Base-by-base conservation (phyloP, 2,888 invertebrate species). In the Aromia moschata region DNA sequence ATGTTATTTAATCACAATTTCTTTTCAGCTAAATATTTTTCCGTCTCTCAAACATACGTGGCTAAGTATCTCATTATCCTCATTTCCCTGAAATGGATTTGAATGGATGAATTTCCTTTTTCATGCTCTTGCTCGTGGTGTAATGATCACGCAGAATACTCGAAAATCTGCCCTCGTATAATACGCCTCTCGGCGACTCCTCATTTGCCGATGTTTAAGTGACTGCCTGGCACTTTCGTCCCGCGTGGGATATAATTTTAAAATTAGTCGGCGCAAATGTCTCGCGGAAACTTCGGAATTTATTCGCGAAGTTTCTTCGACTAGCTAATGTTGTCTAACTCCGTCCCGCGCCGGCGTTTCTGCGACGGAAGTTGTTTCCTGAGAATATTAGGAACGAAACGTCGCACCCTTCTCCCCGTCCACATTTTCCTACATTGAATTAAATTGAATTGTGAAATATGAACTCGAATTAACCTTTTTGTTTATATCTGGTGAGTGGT, bases 241-340 rank as follows among this genome's bases (percentile, higher is more conserved):
- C 2, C 14, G 4, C 30, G 4, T n/a, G 11, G 16, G n/a, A 49
- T 49, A 25, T 49, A 49, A 38, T 49, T 49, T 49, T 38, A 38
- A 49, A 49, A 49, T 49, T 49, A 38, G 49, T 9, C 15, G 20
- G 20, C 37, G 17, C 49, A 25, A 45, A 45, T 31, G 45, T 45
- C 31, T 45, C 16, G 15, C 31, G n/a, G 2, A n/a, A 45, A 49
- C 37, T 37, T 37, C 25, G 14, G 25, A 49, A 49, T 49, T 49
- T 49, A 49, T 49, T 38, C 14, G 55, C 16, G 25, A 57, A 57
- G 46, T 57, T 57, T 57, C 16, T 16, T 11, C 17, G 56, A 57
- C 49, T 52, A 20, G 43, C 51, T 38, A 16, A 51, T 44, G 38
- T 46, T 38, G 49, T 44, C 44, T 51, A 57, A 52, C 30, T 44